Evolutionary conservation across 2,113 vertebrate species (phyloP).

Genomic region (Melanocharis versteri): DNA sequence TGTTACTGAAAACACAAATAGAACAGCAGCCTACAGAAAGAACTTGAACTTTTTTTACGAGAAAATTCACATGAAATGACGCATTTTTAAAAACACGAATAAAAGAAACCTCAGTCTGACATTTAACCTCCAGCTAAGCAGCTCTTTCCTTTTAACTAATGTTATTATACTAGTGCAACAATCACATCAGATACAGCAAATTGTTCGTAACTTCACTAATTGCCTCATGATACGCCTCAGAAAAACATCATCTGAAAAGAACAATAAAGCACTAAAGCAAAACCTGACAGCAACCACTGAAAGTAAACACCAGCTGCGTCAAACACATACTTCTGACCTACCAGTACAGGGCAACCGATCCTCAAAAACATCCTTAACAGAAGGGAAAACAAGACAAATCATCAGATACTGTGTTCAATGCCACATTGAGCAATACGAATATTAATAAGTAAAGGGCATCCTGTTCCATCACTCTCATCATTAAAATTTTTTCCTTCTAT

Average conservation of each 20-base stretch:
- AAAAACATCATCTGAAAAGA: neutral
- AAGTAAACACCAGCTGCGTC: neutral
- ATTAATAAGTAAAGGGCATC: neutral
- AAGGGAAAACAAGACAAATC: neutral
- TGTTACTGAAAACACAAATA: neutral
- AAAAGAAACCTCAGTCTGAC: neutral
- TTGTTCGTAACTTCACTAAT: neutral
- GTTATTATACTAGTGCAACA: neutral
- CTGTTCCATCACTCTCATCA: fast-evolving
- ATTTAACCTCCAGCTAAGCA: neutral
- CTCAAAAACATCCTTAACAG: neutral
- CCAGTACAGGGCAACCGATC: neutral
- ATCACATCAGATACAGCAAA: neutral
- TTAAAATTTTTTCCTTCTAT: neutral
- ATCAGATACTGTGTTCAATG: neutral
- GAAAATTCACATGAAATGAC: neutral
- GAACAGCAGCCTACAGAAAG: neutral
- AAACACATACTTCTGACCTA: neutral
- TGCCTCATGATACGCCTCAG: neutral
- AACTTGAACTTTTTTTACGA: neutral
- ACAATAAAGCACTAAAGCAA: neutral
- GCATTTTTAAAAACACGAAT: neutral
- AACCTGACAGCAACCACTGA: neutral
- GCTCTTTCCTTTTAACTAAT: neutral
- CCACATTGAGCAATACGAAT: neutral